Evolutionary conservation across 2,888 invertebrate species (phyloP).

Genomic region (Idaea dimidiata): DNA sequence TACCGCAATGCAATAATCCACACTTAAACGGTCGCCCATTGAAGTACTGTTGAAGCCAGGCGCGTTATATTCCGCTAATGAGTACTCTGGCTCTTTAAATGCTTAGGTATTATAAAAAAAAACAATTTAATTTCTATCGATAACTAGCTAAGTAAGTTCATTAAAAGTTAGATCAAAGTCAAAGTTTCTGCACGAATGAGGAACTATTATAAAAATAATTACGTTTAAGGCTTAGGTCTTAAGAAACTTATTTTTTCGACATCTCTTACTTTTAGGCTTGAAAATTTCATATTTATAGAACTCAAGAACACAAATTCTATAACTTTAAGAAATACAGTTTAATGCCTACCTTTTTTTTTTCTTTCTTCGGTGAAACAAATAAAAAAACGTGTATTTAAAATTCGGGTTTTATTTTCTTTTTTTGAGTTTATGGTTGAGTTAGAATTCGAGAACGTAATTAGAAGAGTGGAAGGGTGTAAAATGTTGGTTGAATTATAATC

Average conservation of each 20-base stretch:
- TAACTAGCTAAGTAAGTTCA: constrained; percentile 41
- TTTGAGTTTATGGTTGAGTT: constrained; percentile 53
- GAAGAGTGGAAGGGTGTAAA: constrained; percentile 31
- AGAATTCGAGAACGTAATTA: constrained; percentile 61
- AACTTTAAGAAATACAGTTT: constrained; percentile 47
- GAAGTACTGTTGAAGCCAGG: too few relatives aligned
- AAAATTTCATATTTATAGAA: constrained; percentile 70
- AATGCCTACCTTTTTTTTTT: constrained; percentile 16
- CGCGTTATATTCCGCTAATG: too few relatives aligned
- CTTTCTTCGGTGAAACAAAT: constrained; percentile 47
- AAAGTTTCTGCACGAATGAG: constrained; percentile 60
- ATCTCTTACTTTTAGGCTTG: constrained; percentile 48
- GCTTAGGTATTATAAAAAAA: not conserved
- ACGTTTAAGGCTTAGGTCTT: constrained; percentile 45
- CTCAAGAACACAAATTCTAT: constrained; percentile 65
- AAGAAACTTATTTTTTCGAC: constrained; percentile 52
- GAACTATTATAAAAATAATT: constrained; percentile 73
- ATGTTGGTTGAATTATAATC: constrained; percentile 20
- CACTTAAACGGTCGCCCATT: too few relatives aligned
- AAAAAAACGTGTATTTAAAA: constrained; percentile 49
- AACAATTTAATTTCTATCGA: constrained; percentile 21
- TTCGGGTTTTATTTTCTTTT: constrained; percentile 43
- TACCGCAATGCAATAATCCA: too few relatives aligned
- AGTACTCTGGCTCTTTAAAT: too few relatives aligned
- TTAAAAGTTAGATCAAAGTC: constrained; percentile 48